Conservation (phyloP, 2,888 invertebrate genomes). For the Lasioglossum malachurum region DNA sequence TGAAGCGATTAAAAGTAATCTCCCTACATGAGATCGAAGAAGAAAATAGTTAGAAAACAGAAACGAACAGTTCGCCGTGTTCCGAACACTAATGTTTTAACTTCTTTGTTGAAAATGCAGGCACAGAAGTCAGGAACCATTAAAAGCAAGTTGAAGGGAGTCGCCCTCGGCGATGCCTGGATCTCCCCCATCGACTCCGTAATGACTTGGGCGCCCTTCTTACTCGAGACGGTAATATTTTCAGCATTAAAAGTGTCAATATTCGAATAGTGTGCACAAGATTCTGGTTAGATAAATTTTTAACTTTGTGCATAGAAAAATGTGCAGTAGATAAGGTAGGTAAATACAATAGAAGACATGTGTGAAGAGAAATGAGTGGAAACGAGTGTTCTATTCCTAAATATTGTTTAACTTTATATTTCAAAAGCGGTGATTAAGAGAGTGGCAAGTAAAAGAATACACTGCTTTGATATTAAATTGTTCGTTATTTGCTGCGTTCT, state of each 20-base stretch:
- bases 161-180: slow-evolving; percentile 96
- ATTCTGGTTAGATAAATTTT: neutral
- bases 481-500: too few species aligned
- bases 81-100: neutral
- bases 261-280: neutral
- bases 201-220: slow-evolving; percentile 92
- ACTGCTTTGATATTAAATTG: too few species aligned
- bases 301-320: neutral
- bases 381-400: too few species aligned
- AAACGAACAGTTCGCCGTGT: neutral
- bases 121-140: slow-evolving; percentile 88
- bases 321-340: neutral
- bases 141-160: slow-evolving; percentile 90
- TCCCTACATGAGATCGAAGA: neutral
- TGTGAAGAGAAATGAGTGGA: neutral
- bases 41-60: neutral
- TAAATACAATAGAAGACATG: neutral
- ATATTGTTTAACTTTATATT: too few species aligned
- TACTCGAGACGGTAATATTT: slow-evolving; percentile 88
- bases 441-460: too few species aligned
- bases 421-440: too few species aligned
- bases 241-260: neutral
- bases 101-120: slow-evolving; percentile 80
- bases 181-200: slow-evolving; percentile 95
- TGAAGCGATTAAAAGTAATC: neutral